Conservation (phyloP, 1,140 invertebrate genomes). For the Drosophila rufa region DNA sequence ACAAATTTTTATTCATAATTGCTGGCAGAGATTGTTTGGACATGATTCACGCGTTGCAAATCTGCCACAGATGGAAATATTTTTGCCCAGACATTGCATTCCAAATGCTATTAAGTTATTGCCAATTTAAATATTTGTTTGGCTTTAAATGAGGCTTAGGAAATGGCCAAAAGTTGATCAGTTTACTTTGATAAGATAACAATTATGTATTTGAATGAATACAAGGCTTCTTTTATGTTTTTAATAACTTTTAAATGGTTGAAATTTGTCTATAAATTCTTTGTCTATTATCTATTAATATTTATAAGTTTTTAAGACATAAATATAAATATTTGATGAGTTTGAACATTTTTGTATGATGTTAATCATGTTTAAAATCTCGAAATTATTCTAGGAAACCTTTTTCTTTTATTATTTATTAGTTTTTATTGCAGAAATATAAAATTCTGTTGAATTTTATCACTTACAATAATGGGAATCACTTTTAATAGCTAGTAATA, state of each 20-base stretch:
- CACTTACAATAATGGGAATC: too few relatives aligned
- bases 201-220: neutral
- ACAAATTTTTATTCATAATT: slow-evolving; percentile 15
- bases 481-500: neutral
- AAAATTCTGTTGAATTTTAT: too few relatives aligned
- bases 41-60: slow-evolving; percentile 23
- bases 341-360: too few relatives aligned
- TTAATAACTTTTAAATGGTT: too few relatives aligned
- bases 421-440: too few relatives aligned
- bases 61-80: slow-evolving; percentile 23
- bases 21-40: slow-evolving; percentile 14
- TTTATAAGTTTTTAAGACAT: too few relatives aligned
- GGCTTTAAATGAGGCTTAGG: slow-evolving; percentile 7
- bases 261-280: too few relatives aligned
- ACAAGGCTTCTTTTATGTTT: neutral
- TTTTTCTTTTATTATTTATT: too few relatives aligned
- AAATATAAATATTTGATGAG: too few relatives aligned
- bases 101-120: slow-evolving; percentile 8
- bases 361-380: neutral
- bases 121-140: slow-evolving; percentile 28
- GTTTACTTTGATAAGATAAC: slow-evolving; percentile 3
- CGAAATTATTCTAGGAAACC: neutral
- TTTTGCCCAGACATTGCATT: neutral
- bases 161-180: neutral
- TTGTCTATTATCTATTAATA: too few relatives aligned